Evolutionary conservation across 2,888 invertebrate genomes (phyloP).

Genomic region (Scaptodrosophila latifasciaeformis): DNA sequence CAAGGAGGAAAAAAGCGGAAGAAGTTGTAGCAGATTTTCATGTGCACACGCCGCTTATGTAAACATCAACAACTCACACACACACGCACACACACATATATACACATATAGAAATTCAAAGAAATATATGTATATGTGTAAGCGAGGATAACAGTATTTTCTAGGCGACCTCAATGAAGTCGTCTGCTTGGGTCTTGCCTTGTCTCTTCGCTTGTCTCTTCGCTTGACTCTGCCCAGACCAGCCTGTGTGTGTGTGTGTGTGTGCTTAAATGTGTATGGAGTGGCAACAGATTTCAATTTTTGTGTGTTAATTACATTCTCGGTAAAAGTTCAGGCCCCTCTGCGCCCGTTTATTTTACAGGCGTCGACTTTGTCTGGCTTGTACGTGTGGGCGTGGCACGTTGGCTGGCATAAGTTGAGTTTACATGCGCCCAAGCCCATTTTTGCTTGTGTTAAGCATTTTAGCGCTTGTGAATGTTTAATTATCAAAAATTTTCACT

Average conservation of each 20-base stretch:
- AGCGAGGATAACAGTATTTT: too few species aligned
- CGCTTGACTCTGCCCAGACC: background rate
- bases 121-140: too few species aligned
- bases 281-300: conserved; percentile 63
- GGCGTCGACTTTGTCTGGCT: conserved; percentile 17
- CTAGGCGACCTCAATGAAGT: conserved; percentile 54
- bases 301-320: conserved; percentile 65
- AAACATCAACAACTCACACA: conserved; percentile 25
- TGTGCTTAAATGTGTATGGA: conserved; percentile 22
- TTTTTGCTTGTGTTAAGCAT: conserved; percentile 54
- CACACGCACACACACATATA: conserved; percentile 3
- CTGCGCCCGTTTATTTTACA: conserved; percentile 10
- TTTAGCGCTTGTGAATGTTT: conserved; percentile 65
- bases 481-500: conserved; percentile 65
- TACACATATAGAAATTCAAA: too few species aligned
- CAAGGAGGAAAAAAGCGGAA: conserved; percentile 25
- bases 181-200: conserved; percentile 35
- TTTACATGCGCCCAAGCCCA: background rate
- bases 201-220: background rate
- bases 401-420: conserved; percentile 3
- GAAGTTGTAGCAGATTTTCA: conserved; percentile 55
- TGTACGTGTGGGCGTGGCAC: conserved; percentile 40
- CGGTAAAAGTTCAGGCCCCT: conserved; percentile 50
- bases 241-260: conserved; percentile 8
- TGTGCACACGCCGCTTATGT: conserved; percentile 28